phyloP scores from a whole-genome alignment of 2,113 vertebrate species.

The Speoplatyrhinus poulsoni region DNA sequence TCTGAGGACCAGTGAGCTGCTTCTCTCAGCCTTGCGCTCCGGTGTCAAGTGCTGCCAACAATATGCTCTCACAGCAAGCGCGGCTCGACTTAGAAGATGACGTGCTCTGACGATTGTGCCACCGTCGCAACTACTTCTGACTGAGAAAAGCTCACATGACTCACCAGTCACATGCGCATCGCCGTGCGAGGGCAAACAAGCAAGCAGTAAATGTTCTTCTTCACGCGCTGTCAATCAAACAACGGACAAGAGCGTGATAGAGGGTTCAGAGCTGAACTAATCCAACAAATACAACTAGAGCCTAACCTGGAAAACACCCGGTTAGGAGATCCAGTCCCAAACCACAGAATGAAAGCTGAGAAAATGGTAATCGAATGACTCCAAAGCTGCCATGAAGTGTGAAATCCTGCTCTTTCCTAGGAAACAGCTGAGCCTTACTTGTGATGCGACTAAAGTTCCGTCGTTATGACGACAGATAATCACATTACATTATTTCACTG shows the following conservation, averaged over 20 bases:
- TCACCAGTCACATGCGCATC: conserved; percentile 49
- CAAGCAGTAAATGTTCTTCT: conserved; percentile 57
- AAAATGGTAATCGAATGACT: conserved; percentile 64
- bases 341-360: conserved; percentile 56
- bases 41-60: conserved; percentile 76
- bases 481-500: conserved; percentile 55
- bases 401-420: conserved; percentile 52
- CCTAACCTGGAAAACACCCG: conserved; percentile 57
- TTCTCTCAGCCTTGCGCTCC: conserved; percentile 57
- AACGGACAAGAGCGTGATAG: conserved; percentile 55
- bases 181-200: conserved; percentile 58
- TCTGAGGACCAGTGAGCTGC: conserved; percentile 61
- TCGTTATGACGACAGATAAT: conserved; percentile 36
- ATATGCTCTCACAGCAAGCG: conserved; percentile 73
- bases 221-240: conserved; percentile 57
- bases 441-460: conserved; percentile 22
- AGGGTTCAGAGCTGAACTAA: conserved; percentile 72
- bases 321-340: conserved; percentile 60
- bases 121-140: conserved; percentile 62
- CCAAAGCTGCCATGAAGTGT: conserved; percentile 69
- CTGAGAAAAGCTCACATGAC: conserved; percentile 56
- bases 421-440: conserved; percentile 61
- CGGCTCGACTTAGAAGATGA: conserved; percentile 61
- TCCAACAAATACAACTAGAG: conserved; percentile 68
- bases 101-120: conserved; percentile 59